Percentiles rank a stretch among this genome's conserved stretches.
These are phyloP conservation scores for human DNA, from an alignment of 2,113 vertebrate genomes.

Conservation along the genomic window GRCh38 chr22:29991501-29992000, in stretches of 20 bases:
- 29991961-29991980: not conserved
- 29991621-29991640: conserved; percentile 95
- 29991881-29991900: not conserved
- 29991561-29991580: conserved; percentile 91
- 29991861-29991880: not conserved
- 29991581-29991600: conserved; percentile 98
- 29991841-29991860: not conserved
- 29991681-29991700: not conserved
- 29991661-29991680: conserved; percentile 92
- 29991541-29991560: conserved; percentile 91
- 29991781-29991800: not conserved
- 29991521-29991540: conserved; percentile 99
- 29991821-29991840: not conserved
- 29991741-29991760: not conserved
- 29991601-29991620: conserved; percentile 98
- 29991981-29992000: conserved; percentile 10
- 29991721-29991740: not conserved
- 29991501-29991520: conserved; percentile 98
- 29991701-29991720: not conserved
- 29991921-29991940: not conserved
- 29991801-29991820: not conserved
- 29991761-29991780: not conserved
- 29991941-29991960: not conserved
- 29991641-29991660: conserved; percentile 96
- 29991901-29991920: not conserved